Evolutionary conservation across 2,888 invertebrate species (phyloP).

Genomic region (Eremobia ochroleuca): DNA sequence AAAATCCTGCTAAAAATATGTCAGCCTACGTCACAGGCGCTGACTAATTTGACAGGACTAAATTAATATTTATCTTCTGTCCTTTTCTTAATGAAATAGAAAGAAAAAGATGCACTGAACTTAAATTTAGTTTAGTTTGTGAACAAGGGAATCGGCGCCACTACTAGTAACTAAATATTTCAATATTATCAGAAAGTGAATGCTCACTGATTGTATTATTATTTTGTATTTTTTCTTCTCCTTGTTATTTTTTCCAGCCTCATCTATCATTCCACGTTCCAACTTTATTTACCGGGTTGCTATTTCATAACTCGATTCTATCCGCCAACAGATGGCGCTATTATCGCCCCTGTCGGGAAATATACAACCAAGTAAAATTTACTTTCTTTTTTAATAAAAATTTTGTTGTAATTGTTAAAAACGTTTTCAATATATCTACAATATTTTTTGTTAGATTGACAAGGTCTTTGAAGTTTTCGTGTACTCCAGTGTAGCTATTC

Average conservation of each 20-base stretch:
- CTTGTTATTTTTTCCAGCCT: background rate
- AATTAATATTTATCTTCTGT: too few species aligned
- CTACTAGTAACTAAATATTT: background rate
- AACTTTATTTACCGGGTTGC: background rate
- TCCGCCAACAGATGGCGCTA: slow-evolving; percentile 36
- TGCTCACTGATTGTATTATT: too few species aligned
- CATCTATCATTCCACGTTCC: too few species aligned
- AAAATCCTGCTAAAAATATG: too few species aligned
- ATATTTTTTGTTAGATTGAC: accelerated
- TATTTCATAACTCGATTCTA: background rate
- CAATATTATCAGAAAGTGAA: background rate
- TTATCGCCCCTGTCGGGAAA: accelerated
- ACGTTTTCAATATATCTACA: background rate
- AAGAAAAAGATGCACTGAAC: too few species aligned
- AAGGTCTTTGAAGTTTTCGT: too few species aligned
- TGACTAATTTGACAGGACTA: too few species aligned
- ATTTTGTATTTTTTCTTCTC: background rate
- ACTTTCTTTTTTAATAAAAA: background rate
- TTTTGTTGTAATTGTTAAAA: accelerated
- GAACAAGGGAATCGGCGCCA: too few species aligned
- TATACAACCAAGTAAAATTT: too few species aligned
- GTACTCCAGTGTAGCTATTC: slow-evolving; percentile 42
- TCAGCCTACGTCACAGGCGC: too few species aligned
- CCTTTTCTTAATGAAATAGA: too few species aligned
- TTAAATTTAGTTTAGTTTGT: too few species aligned